Conservation (phyloP, 2,113 vertebrate genomes). For the Polypterus bichir region DNA sequence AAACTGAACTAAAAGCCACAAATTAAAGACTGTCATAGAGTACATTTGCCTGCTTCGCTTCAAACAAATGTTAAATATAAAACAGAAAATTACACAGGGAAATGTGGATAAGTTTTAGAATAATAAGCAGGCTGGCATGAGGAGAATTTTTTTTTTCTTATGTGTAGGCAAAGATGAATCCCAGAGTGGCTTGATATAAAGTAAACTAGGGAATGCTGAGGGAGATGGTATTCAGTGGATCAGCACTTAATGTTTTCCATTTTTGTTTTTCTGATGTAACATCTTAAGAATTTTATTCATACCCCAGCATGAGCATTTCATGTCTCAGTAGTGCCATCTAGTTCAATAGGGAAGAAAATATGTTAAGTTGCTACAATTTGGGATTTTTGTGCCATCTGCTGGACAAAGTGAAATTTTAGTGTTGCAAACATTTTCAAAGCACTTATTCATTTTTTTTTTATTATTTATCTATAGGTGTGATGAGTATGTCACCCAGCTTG, state of each 20-base stretch:
- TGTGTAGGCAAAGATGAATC: too few relatives aligned
- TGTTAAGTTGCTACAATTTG: background rate
- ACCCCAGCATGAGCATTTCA: background rate
- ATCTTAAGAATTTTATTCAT: constrained; percentile 1
- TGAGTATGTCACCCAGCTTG: constrained; percentile 90
- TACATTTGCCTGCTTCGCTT: too few relatives aligned
- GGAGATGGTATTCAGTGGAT: background rate
- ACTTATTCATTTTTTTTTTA: background rate
- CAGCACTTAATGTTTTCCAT: background rate
- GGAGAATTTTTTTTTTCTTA: background rate
- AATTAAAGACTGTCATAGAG: too few relatives aligned
- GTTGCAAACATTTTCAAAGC: constrained; percentile 17
- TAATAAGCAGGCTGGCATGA: background rate
- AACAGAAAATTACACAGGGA: background rate
- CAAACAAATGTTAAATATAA: background rate
- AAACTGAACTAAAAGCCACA: too few relatives aligned
- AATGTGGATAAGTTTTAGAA: background rate
- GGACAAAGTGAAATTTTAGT: background rate
- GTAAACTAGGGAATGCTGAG: background rate
- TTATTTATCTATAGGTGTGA: constrained; percentile 63
- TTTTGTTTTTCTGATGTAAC: constrained; percentile 5
- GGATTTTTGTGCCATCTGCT: background rate
- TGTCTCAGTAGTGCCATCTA: constrained; percentile 11
- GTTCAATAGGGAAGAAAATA: background rate
- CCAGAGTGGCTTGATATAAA: too few relatives aligned